Base-by-base conservation (phyloP, 2,797 vertebrate species). In the Perodicticus potto region DNA sequence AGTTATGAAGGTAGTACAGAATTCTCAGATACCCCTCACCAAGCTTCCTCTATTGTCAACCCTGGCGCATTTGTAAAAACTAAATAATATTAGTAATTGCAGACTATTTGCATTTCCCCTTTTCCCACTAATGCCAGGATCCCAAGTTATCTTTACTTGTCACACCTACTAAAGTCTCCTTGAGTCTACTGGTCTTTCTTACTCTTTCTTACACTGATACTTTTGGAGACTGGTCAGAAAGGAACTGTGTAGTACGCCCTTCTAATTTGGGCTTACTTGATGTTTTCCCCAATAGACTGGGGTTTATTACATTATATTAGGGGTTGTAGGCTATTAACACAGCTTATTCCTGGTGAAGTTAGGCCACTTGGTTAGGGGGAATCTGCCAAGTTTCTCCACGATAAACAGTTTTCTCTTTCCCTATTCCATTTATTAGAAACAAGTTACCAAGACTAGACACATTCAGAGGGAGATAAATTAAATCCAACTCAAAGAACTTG, bases 401-500 rank as follows among this genome's bases (percentile, higher is more conserved):
- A 3, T 16, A 32, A 82, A 81, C 37, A 7, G 67, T 84, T 57
- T 69, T 37, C 34, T 29, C n/a, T 59, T 57, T 89, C 84, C 17
- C 5, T n/a, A 45, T 8, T 63, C 22, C 74, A 20, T 53, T 89
- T 89, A 72, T 86, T 63, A 72, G 53, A 92, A 89, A 13, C 17
- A 91, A 63, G 37, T 86, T 22, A 86, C 4, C 40, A 63, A 43
- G 13, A 72, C 37, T 57, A 91, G 85, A 29, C 55, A 77, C 2
- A 85, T 5, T n/a, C 3, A 40, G 74, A 91, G 19, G n/a, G 45
- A 88, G 16, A 45, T 45, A 29, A 82, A 69, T 32, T 82, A 73
- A 93, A 86, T 23, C 14, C 16, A 80, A 7, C 25, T 80, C 55
- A 86, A 96, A 96, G 53, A 87, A 93, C 61, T 57, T 74, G 32